Evolutionary conservation across 2,797 vertebrate species (phyloP).

Genomic region (Gymnodraco acuticeps): DNA sequence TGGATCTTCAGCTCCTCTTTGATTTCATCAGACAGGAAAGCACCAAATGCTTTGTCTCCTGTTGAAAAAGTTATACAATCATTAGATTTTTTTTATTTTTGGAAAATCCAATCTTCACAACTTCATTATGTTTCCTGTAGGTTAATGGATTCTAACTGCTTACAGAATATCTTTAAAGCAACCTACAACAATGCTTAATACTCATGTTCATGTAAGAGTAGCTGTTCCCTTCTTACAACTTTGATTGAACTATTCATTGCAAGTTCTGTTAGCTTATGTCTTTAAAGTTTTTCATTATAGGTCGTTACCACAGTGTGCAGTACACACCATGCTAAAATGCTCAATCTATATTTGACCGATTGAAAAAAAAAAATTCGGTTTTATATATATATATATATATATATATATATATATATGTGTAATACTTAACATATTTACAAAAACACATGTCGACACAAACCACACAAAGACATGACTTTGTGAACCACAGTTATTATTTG

Average conservation of each 20-base stretch:
- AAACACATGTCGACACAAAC: neutral
- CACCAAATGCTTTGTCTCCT: slow-evolving; percentile 95
- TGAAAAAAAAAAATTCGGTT: no score
- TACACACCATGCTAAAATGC: neutral
- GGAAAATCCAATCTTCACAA: neutral
- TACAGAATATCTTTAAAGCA: neutral
- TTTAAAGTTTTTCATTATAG: neutral
- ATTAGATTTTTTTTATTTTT: neutral
- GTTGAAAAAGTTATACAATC: neutral
- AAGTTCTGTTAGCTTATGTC: neutral
- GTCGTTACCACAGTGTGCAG: neutral
- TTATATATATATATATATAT: no score
- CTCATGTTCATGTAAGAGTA: neutral
- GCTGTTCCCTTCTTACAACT: neutral
- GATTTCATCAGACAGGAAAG: slow-evolving; percentile 94
- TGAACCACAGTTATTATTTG: neutral
- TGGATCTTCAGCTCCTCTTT: slow-evolving; percentile 96
- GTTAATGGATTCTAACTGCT: neutral
- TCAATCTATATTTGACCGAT: neutral
- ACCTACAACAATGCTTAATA: neutral
- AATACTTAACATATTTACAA: no score
- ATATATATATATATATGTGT: neutral
- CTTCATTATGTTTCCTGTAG: neutral
- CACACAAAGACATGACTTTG: neutral
- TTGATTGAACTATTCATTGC: neutral